These are phyloP conservation scores for Bradypus variegatus DNA, from an alignment of 2,797 vertebrate species.

Conservation along the genomic window DNA sequence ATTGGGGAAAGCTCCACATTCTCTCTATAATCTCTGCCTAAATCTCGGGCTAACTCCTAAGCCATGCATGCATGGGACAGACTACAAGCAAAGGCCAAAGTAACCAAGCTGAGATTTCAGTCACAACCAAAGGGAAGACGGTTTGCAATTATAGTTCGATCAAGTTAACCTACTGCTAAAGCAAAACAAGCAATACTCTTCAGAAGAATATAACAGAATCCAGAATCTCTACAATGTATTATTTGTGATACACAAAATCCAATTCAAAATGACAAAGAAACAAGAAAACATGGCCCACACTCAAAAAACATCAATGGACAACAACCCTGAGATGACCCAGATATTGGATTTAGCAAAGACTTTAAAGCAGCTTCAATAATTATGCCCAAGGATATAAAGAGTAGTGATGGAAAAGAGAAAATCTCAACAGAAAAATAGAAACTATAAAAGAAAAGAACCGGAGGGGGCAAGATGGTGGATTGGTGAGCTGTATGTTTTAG, in stretches of 20 bases:
- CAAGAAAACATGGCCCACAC: neutral
- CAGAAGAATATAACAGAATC: neutral
- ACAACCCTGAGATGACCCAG: fast-evolving
- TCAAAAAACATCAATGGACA: neutral
- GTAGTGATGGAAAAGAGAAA: neutral
- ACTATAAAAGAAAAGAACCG: neutral
- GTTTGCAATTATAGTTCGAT: neutral
- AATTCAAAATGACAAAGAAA: neutral
- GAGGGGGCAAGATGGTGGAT: too few species aligned
- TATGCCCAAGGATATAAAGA: neutral
- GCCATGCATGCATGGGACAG: neutral
- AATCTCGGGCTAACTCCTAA: neutral
- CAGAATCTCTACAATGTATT: neutral
- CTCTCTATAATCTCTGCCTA: neutral
- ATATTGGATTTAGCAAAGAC: neutral
- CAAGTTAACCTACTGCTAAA: neutral
- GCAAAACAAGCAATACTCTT: neutral
- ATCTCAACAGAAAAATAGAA: neutral
- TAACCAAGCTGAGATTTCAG: neutral
- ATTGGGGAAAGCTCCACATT: fast-evolving
- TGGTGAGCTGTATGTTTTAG: too few species aligned
- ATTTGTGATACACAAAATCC: too few species aligned
- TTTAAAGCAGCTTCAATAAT: neutral
- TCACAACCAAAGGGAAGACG: neutral
- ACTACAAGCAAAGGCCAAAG: neutral